Evolutionary conservation across 2,888 invertebrate genomes (phyloP).

Genomic region (Acronicta leporina): DNA sequence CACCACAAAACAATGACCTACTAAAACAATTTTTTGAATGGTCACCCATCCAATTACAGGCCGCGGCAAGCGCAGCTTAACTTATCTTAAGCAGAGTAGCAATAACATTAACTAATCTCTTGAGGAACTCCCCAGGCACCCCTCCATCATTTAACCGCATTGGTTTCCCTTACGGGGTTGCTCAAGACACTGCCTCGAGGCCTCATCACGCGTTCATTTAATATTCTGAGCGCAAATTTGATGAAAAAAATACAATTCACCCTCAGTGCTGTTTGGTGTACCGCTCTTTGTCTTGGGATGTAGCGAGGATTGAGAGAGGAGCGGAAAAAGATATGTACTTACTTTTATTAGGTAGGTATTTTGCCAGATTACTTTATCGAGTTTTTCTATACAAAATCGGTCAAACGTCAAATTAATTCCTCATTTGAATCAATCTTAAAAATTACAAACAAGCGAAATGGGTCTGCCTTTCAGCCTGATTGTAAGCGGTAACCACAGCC

Average conservation of each 20-base stretch:
- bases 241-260: slow-evolving; percentile 75
- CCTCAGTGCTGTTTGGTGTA: slow-evolving; percentile 59
- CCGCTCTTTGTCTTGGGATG: slow-evolving; percentile 44
- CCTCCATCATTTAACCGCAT: slow-evolving; percentile 9
- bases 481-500: too few species aligned
- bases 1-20: not conserved
- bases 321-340: too few species aligned
- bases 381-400: too few species aligned
- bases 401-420: too few species aligned
- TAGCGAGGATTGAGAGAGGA: slow-evolving; percentile 23
- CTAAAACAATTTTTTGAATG: not conserved
- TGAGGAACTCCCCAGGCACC: not conserved
- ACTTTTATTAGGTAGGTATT: too few species aligned
- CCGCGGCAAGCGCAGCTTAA: not conserved
- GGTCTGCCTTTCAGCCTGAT: too few species aligned
- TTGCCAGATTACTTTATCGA: too few species aligned
- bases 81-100: slow-evolving; percentile 4
- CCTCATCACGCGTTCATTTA: slow-evolving; percentile 66
- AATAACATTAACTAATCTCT: slow-evolving; percentile 8
- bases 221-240: slow-evolving; percentile 76
- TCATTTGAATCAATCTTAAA: too few species aligned
- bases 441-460: too few species aligned
- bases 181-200: slow-evolving; percentile 25
- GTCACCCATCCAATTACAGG: not conserved
- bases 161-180: slow-evolving; percentile 9